Evolutionary conservation across 2,113 vertebrate genomes (phyloP).

Genomic region (Anolis carolinensis): DNA sequence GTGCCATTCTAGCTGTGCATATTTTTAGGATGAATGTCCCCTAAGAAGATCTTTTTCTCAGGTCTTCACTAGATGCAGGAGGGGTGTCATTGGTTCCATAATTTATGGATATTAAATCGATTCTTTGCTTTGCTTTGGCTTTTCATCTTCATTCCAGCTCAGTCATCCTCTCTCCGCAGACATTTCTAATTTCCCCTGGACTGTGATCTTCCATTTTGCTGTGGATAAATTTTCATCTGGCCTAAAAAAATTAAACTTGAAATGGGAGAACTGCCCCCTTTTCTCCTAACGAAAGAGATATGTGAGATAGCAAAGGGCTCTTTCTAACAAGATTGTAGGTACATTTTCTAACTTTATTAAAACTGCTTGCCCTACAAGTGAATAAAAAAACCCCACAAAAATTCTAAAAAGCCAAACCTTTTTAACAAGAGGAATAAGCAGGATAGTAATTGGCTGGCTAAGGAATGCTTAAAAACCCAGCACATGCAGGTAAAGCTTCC

Average conservation of each 20-base stretch:
- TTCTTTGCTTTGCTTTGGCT: not conserved
- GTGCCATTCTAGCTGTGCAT: not conserved
- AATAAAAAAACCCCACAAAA: not conserved
- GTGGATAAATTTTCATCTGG: slow-evolving; percentile 6
- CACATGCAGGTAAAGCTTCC: slow-evolving; percentile 5
- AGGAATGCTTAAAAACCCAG: slow-evolving; percentile 22
- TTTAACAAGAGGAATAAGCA: slow-evolving; percentile 33
- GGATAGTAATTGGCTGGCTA: slow-evolving; percentile 21
- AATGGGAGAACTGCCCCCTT: not conserved
- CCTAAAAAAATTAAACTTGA: slow-evolving; percentile 6
- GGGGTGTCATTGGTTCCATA: not conserved
- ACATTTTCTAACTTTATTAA: slow-evolving; percentile 17
- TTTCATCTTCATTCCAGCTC: not conserved
- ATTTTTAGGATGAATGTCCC: not conserved
- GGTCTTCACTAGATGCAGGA: not conserved
- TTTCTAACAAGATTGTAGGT: slow-evolving; percentile 9
- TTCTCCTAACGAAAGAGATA: slow-evolving; percentile 1
- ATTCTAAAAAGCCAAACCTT: not conserved
- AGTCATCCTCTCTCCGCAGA: not conserved
- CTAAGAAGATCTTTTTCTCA: not conserved
- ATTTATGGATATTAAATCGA: not conserved
- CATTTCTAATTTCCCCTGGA: not conserved
- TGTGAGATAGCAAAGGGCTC: slow-evolving; percentile 1
- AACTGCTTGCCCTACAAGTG: slow-evolving; percentile 15
- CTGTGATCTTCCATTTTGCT: not conserved